These are phyloP conservation scores for Cactoblastis cactorum DNA, from an alignment of 2,888 invertebrate genomes.

Conservation along the genomic window DNA sequence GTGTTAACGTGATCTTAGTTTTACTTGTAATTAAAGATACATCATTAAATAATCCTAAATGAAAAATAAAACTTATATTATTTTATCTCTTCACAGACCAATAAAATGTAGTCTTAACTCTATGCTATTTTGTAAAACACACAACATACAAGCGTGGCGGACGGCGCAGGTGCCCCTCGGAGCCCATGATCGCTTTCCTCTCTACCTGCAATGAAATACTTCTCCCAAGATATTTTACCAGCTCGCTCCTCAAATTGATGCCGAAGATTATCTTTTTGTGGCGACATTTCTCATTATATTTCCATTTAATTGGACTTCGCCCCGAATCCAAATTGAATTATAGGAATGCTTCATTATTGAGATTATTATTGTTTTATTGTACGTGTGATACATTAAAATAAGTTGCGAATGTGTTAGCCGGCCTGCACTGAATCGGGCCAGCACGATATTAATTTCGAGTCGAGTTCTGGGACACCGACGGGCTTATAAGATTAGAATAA, in stretches of 20 bases:
- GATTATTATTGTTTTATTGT: not conserved
- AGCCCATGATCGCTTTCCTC: conserved; percentile 28
- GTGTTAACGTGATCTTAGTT: too few relatives aligned
- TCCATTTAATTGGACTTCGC: conserved; percentile 62
- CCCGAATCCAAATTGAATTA: conserved; percentile 51
- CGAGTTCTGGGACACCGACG: conserved; percentile 65
- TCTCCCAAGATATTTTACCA: conserved; percentile 55
- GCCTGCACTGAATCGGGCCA: conserved; percentile 35
- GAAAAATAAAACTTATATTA: too few relatives aligned
- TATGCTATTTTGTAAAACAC: too few relatives aligned
- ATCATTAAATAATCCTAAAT: too few relatives aligned
- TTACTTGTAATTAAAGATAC: too few relatives aligned
- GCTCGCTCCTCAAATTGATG: conserved; percentile 66
- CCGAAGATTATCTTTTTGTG: conserved; percentile 63
- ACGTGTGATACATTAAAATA: conserved; percentile 14
- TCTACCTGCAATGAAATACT: conserved; percentile 61
- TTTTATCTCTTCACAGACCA: too few relatives aligned
- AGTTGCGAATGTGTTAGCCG: conserved; percentile 26
- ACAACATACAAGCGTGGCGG: too few relatives aligned
- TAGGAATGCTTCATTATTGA: not conserved
- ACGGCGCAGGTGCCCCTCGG: conserved; percentile 28
- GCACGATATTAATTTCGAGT: conserved; percentile 65
- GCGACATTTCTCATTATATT: conserved; percentile 60
- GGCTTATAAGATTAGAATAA: conserved; percentile 78
- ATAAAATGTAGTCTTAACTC: too few relatives aligned